Evolutionary conservation across 1,140 invertebrate genomes (phyloP).

Genomic region (Onthophagus taurus): DNA sequence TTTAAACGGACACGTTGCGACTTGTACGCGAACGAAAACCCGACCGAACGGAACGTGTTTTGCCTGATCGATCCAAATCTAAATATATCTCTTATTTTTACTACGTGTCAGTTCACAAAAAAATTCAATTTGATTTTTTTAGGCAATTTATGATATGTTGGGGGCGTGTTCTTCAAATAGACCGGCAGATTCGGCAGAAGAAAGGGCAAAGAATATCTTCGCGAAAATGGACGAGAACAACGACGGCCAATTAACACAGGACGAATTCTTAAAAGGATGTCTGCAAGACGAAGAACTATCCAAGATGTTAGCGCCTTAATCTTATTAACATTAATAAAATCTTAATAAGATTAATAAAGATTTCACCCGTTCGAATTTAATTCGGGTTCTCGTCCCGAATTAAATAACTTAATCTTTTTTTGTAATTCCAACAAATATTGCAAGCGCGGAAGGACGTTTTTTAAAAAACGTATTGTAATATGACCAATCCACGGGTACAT

Average conservation of each 20-base stretch:
- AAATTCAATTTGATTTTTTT: no score
- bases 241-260: constrained; percentile 94
- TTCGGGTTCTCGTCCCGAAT: no score
- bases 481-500: neutral
- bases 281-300: constrained; percentile 95
- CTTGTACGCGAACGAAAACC: no score
- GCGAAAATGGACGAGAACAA: constrained; percentile 99
- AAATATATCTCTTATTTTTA: no score
- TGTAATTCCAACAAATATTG: neutral
- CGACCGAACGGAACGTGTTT: no score
- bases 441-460: neutral
- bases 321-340: constrained; percentile 8
- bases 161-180: constrained; percentile 89
- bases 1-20: no score
- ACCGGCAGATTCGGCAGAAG: constrained; percentile 86
- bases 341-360: constrained; percentile 8
- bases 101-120: no score
- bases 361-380: no score
- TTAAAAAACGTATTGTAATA: neutral
- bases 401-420: neutral
- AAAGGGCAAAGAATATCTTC: constrained; percentile 96
- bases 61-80: no score
- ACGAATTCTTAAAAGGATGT: constrained; percentile 98
- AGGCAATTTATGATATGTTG: constrained; percentile 99
- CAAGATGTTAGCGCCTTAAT: constrained; percentile 89